Evolutionary conservation across 2,113 vertebrate genomes (phyloP).

Genomic region (Myrmophylax atrothorax): DNA sequence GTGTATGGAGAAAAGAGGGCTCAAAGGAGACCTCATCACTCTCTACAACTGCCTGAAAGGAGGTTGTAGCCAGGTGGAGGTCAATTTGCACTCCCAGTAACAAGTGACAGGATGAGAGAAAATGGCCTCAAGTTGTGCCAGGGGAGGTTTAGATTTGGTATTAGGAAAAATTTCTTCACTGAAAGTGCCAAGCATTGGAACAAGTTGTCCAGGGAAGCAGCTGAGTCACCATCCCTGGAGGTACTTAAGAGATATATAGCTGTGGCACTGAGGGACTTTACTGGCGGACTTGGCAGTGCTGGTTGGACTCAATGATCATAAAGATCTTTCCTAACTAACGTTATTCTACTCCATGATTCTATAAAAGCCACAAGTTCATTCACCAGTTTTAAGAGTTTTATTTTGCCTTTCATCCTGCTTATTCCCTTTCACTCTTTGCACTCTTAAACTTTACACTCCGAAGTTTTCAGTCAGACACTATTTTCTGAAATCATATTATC

Average conservation of each 20-base stretch:
- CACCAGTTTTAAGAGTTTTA: background rate
- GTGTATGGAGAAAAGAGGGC: background rate
- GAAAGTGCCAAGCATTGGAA: background rate
- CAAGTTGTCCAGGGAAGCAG: background rate
- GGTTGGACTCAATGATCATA: background rate
- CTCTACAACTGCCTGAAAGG: background rate
- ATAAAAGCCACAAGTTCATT: background rate
- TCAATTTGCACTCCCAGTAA: background rate
- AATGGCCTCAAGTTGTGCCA: background rate
- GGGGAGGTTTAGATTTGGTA: background rate
- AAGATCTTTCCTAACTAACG: background rate
- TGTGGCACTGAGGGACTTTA: background rate
- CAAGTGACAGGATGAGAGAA: background rate
- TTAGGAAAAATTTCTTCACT: background rate
- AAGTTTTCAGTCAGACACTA: background rate
- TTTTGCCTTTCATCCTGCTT: constrained; percentile 24
- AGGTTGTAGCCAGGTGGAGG: background rate
- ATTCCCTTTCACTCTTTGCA: background rate
- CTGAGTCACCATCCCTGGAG: background rate
- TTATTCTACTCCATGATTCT: background rate
- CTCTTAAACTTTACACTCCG: background rate
- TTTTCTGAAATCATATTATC: background rate
- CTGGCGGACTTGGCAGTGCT: background rate
- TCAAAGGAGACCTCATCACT: background rate
- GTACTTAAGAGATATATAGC: accelerated